Base-by-base conservation (phyloP, 2,888 invertebrate species). In the Hymenopus coronatus region DNA sequence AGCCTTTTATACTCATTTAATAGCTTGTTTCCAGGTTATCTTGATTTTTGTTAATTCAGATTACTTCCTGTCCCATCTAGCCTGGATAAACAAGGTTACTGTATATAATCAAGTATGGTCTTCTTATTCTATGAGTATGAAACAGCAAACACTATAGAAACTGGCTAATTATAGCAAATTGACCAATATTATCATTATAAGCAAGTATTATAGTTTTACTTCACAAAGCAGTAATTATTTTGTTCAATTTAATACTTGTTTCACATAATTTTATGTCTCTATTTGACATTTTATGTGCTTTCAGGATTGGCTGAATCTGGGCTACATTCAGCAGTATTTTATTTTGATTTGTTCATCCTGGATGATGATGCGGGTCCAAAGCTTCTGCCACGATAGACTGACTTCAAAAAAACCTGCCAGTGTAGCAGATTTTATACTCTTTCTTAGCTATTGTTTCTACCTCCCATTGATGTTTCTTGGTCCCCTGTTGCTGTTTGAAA, bases 381-480 rank as follows among this genome's bases (percentile, higher is more conserved):
- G 97, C 93, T 97, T 95, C 92, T 95, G 95, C 91, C 93, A 97
- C 90, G 96, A 96, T 91, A 94, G 93, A 91, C 93, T 94, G 84
- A 25, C 27, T 12, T 27, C 33, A 27, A n/a, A 7, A 9, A 30
- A 82, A 93, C 91, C 28, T n/a, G 28, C 46, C 33, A 91, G 89
- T 92, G 92, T 91, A 83, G 90, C 81, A 84, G 91, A 91, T 90
- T 91, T 95, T 3, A 91, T 94, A 88, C 94, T 95, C 90, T 94
- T 96, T 91, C 92, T 97, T 88, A 96, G 96, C 28, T 98, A 98
- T 93, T 95, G 96, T 89, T 94, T 98, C 87, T 98, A 98, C 93
- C 94, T 98, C 88, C 98, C 98, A 28, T 94, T 96, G n/a, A 94
- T 97, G 90, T 96, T 97, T 91, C 94, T 96, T 91, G 98, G 98